Percentiles rank a stretch among this genome's conserved stretches.
These are phyloP conservation scores for Eupeodes luniger DNA, from an alignment of 2,888 invertebrate species.

Conservation along the genomic window DNA sequence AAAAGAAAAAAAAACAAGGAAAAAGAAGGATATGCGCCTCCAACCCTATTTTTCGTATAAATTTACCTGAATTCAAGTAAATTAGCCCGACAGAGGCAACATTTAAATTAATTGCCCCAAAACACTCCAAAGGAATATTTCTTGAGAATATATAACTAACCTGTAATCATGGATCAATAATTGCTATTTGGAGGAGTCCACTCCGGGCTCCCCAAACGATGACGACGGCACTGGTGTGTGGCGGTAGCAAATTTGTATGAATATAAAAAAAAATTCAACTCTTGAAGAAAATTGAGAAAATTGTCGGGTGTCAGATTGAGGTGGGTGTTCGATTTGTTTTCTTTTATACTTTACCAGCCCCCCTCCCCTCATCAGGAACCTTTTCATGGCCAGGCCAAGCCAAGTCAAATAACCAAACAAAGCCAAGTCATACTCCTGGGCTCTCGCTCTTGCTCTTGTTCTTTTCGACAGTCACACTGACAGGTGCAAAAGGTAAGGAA, in stretches of 20 bases:
- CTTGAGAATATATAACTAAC: constrained; percentile 49
- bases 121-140: constrained; percentile 58
- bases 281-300: constrained; percentile 68
- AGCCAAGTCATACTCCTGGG: neutral
- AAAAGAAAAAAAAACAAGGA: neutral
- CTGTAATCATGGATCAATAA: constrained; percentile 68
- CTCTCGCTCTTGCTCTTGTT: neutral
- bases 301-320: constrained; percentile 68
- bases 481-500: neutral
- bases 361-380: neutral
- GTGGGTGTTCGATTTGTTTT: constrained; percentile 70
- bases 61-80: constrained; percentile 43
- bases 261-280: constrained; percentile 26
- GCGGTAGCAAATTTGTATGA: neutral
- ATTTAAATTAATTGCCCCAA: constrained; percentile 74
- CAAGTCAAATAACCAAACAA: neutral
- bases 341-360: neutral
- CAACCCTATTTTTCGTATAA: neutral
- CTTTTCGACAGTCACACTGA: neutral
- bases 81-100: constrained; percentile 65
- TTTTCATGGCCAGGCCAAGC: neutral
- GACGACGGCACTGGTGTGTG: neutral
- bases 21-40: constrained; percentile 42
- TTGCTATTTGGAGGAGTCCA: constrained; percentile 45
- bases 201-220: neutral